A percentile compares a stretch with the other conserved stretches of the same genome.
These are phyloP conservation scores for Borostomias antarcticus DNA, from an alignment of 2,797 vertebrate species.

Conservation along the genomic window DNA sequence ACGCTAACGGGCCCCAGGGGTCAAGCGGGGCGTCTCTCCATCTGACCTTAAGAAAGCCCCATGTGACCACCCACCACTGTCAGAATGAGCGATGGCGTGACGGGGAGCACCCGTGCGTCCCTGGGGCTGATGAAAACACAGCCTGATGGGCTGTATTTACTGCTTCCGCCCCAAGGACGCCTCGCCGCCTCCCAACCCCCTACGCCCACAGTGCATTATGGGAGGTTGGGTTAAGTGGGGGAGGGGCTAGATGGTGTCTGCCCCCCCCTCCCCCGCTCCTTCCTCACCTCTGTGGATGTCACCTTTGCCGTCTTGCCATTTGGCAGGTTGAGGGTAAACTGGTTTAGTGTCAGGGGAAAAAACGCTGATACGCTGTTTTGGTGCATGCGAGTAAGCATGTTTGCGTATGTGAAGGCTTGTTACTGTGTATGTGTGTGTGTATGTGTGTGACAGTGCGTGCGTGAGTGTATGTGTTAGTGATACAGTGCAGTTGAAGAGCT, in stretches of 20 bases:
- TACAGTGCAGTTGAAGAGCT: slow-evolving; percentile 45
- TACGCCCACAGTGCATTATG: slow-evolving; percentile 48
- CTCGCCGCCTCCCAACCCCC: slow-evolving; percentile 25
- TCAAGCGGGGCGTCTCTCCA: slow-evolving; percentile 48
- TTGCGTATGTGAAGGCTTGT: not conserved
- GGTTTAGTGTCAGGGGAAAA: slow-evolving; percentile 46
- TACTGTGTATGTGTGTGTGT: slow-evolving; percentile 1
- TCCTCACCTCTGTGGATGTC: slow-evolving; percentile 44
- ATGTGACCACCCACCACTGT: slow-evolving; percentile 17
- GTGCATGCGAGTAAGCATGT: not conserved
- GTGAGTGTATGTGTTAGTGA: slow-evolving; percentile 3
- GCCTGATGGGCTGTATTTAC: slow-evolving; percentile 69
- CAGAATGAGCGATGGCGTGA: slow-evolving; percentile 63
- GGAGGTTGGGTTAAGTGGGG: slow-evolving; percentile 30
- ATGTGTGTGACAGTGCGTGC: slow-evolving; percentile 35
- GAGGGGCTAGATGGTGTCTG: slow-evolving; percentile 45
- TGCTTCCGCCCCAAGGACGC: slow-evolving; percentile 59
- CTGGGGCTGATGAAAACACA: slow-evolving; percentile 74
- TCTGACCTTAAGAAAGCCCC: slow-evolving; percentile 48
- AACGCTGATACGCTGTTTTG: slow-evolving; percentile 29
- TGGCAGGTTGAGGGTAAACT: slow-evolving; percentile 57
- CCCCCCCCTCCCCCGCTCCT: too few relatives aligned
- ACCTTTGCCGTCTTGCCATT: slow-evolving; percentile 66
- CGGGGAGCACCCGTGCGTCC: slow-evolving; percentile 61
- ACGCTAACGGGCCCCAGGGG: slow-evolving; percentile 39